Conservation (phyloP, 1,140 invertebrate species). For the Hesperophylax magnus region DNA sequence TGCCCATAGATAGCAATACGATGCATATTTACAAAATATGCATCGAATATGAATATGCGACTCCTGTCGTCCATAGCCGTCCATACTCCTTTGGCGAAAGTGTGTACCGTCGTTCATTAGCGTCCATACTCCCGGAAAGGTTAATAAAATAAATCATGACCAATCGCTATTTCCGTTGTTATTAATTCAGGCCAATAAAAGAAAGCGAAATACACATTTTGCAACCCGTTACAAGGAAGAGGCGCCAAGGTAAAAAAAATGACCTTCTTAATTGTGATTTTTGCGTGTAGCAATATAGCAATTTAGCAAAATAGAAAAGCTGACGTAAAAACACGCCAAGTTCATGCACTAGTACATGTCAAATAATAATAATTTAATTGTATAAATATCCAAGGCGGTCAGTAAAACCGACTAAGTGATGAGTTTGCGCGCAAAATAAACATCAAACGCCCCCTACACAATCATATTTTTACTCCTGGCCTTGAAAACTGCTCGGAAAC, state of each 20-base stretch:
- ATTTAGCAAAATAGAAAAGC: neutral
- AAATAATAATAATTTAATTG: neutral
- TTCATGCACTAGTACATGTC: conserved; percentile 6
- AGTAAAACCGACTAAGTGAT: neutral
- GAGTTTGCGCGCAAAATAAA: neutral
- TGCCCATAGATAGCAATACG: no score
- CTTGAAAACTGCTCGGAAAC: conserved; percentile 20
- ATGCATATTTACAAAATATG: no score
- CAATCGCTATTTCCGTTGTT: no score
- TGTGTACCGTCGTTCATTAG: no score
- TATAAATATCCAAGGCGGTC: conserved; percentile 13
- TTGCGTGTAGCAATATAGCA: neutral
- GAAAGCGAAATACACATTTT: neutral
- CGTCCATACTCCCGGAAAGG: no score
- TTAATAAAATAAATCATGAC: no score
- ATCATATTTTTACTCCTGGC: conserved; percentile 35
- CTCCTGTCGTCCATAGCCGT: no score
- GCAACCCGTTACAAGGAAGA: conserved; percentile 8
- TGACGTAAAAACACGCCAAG: neutral
- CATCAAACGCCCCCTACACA: conserved; percentile 26
- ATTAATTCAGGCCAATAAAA: neutral
- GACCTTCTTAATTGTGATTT: conserved; percentile 17
- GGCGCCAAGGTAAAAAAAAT: conserved; percentile 16
- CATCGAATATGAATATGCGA: no score
- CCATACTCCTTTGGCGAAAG: no score